Base-by-base conservation (phyloP, 1,140 invertebrate genomes). In the Drosophila cardini region DNA sequence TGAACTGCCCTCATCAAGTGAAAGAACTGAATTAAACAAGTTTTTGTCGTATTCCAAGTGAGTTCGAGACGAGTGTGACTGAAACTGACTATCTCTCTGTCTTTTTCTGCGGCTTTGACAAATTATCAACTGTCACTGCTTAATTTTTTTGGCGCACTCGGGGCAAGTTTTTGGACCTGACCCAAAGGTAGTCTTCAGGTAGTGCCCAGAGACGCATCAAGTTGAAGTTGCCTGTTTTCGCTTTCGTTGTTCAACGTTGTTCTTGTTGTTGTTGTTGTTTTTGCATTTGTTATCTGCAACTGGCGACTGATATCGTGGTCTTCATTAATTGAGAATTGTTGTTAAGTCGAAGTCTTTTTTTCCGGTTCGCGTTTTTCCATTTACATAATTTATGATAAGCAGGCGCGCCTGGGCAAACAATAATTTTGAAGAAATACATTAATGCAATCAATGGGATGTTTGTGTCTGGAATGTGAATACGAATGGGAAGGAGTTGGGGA, bases 341-440 rank as follows among this genome's bases (percentile, higher is more conserved):
- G 87, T 90, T 90, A 82, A 76, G 62, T 65, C 71, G 64, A 64
- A 68, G 86, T 74, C 87, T 84, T 78, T 86, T 86, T 90, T 90
- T 90, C 86, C 74, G 87, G 77, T 89, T 90, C 74, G 80, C 84
- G 84, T 89, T 90, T 87, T 90, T 90, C 87, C 87, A 90, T 90
- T 90, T 90, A 90, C 87, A 90, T 90, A 90, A 90, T 90, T 90
- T 90, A 90, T 90, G 87, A 90, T 90, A 90, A 90, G 87, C 87
- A 90, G 87, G 80, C 84, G 85, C 85, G 85, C 79, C 80, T 90
- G 87, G 77, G 87, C 87, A 86, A 90, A 90, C 87, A 90, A 90
- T 90, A 90, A 90, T 90, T 90, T 90, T 90, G 87, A 90, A 90
- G 86, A 86, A 90, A 86, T 90, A 90, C 86, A 90, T 90, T 90